These are phyloP conservation scores for Callocephalon fimbriatum DNA, from an alignment of 2,113 vertebrate species.

Conservation along the genomic window DNA sequence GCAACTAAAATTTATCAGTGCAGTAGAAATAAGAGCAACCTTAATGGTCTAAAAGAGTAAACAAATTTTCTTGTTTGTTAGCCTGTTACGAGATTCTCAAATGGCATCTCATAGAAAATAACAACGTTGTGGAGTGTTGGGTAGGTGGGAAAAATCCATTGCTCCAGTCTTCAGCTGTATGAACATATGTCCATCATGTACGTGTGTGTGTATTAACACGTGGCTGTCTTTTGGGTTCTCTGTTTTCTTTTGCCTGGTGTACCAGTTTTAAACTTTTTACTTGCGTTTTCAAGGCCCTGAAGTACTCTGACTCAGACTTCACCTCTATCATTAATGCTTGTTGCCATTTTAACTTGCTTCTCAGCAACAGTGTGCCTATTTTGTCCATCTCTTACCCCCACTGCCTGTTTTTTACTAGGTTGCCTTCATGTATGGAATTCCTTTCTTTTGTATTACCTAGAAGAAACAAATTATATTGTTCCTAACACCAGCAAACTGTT, in stretches of 20 bases:
- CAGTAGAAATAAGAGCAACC: neutral
- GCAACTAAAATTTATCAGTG: neutral
- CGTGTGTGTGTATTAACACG: neutral
- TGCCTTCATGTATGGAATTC: neutral
- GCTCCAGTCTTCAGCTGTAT: neutral
- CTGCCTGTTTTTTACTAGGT: neutral
- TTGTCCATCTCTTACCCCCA: neutral
- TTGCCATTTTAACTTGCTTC: neutral
- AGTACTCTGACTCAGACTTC: neutral
- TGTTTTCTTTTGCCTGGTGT: neutral
- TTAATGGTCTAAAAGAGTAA: neutral
- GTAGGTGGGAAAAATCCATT: neutral
- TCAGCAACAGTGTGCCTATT: neutral
- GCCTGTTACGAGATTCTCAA: rapidly evolving
- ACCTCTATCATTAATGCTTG: neutral
- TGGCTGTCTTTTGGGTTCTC: neutral
- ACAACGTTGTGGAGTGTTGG: neutral
- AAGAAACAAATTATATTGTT: neutral
- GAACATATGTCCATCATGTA: neutral
- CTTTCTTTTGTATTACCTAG: neutral
- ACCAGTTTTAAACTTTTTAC: neutral
- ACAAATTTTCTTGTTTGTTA: neutral
- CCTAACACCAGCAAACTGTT: neutral
- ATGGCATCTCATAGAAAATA: neutral
- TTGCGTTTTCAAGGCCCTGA: neutral